Evolutionary conservation across 2,888 invertebrate genomes (phyloP), one percentile per base, ranked within the genome.

Genomic region (Conistra vaccinii): DNA sequence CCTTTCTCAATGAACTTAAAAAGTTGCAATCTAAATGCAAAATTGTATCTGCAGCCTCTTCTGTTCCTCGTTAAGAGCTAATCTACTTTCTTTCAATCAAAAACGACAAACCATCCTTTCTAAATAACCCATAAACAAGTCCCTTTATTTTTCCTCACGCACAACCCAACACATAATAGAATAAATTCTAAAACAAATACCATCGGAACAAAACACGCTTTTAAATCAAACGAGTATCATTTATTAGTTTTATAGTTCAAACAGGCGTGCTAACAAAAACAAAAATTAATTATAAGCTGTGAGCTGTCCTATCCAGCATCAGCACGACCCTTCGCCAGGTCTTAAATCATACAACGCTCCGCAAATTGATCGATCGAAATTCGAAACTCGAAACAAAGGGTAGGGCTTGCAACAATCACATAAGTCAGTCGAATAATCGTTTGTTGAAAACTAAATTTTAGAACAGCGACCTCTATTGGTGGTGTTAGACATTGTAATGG

Each of bases 301-400:
- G 72, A 76, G 87, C 86, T 88, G 88, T 86, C 84, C 87, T 91
- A 91, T 92, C 91, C 87, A 53, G 79, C 81, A 94, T 94, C 95
- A 88, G 83, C 95, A 95, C 95, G 95, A 95, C 94, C 95, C 94
- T 92, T 93, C 94, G 88, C 90, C 92, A 89, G 88, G 88, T 83
- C 81, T 88, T 93, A 93, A 94, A 94, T 94, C 94, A 94, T 92
- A 87, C 87, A 86, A 78, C 85, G 86, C 87, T 81, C 86, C 85
- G 90, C 84, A 87, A 91, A 90, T 90, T 90, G 90, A 92, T 92
- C 91, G 90, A 92, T 90, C 90, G 87, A 85, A 84, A 69, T 76
- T 84, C 76, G 85, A 83, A 81, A 45, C 53, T 67, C 63, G 84
- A 84, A 85, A 86, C 87, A 86, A 86, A 84, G 82, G 80, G 83